These are phyloP conservation scores for Lycocerus yunnanus DNA, from an alignment of 2,888 invertebrate species.

Conservation along the genomic window DNA sequence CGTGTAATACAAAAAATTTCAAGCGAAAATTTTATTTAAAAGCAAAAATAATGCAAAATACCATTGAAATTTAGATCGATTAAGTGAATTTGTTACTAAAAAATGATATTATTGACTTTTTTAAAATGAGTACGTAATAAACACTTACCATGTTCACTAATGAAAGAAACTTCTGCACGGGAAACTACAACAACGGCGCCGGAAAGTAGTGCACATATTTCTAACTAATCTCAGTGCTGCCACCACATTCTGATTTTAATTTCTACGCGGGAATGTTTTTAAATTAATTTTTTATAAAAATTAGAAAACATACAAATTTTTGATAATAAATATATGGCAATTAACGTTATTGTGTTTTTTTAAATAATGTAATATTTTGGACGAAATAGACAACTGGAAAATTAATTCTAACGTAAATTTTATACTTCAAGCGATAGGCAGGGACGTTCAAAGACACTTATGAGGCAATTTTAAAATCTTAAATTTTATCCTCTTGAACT, in stretches of 20 bases:
- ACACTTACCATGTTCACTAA: conserved; percentile 55
- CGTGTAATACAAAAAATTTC: neutral
- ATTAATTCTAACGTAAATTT: too few species aligned
- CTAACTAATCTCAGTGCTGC: neutral
- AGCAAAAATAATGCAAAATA: neutral
- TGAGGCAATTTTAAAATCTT: too few species aligned
- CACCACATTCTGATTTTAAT: neutral
- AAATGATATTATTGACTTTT: neutral
- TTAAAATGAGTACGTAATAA: conserved; percentile 3
- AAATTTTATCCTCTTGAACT: too few species aligned
- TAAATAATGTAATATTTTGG: too few species aligned
- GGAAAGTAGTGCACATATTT: neutral
- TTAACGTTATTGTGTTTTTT: neutral
- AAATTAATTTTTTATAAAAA: neutral
- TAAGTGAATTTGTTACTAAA: neutral
- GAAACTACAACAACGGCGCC: neutral
- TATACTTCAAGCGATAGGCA: too few species aligned
- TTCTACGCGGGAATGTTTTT: neutral
- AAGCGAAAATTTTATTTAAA: neutral
- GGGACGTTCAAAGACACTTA: too few species aligned
- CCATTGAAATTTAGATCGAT: neutral
- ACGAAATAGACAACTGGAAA: too few species aligned
- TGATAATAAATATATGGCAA: neutral
- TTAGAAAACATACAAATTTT: neutral
- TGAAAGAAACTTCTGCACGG: conserved; percentile 41